Percentiles rank a stretch among this genome's conserved stretches.
These are phyloP conservation scores for Standfussiana lucernea DNA, from an alignment of 2,888 invertebrate genomes.

Conservation along the genomic window DNA sequence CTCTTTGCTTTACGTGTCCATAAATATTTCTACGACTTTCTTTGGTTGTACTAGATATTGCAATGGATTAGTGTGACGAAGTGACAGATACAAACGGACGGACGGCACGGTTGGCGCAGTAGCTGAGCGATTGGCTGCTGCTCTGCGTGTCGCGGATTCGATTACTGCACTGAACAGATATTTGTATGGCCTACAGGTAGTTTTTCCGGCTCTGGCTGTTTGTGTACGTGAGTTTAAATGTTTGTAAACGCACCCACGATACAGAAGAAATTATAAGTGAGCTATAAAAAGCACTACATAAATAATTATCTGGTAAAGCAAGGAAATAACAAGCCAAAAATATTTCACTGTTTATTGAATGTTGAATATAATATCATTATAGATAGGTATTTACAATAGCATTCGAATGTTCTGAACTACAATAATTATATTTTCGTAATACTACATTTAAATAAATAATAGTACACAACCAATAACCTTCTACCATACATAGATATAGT, in stretches of 20 bases:
- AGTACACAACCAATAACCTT: slow-evolving; percentile 81
- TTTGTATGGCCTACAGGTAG: too few species aligned
- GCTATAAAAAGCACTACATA: slow-evolving; percentile 19
- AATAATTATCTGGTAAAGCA: slow-evolving; percentile 48
- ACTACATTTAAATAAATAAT: slow-evolving; percentile 81
- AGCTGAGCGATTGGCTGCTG: too few species aligned
- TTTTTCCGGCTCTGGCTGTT: too few species aligned
- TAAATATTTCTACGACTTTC: not conserved
- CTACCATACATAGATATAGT: slow-evolving; percentile 58
- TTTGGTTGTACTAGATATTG: not conserved
- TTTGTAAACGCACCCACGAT: too few species aligned
- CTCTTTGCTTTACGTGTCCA: not conserved
- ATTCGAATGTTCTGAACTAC: slow-evolving; percentile 80
- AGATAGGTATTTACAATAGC: slow-evolving; percentile 86
- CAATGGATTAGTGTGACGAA: not conserved
- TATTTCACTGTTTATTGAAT: slow-evolving; percentile 85
- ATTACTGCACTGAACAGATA: too few species aligned
- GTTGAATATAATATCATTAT: slow-evolving; percentile 84
- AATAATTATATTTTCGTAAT: slow-evolving; percentile 74
- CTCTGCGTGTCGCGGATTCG: too few species aligned
- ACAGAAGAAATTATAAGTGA: too few species aligned
- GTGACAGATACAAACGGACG: not conserved
- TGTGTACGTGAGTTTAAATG: too few species aligned
- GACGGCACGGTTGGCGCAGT: too few species aligned
- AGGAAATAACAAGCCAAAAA: slow-evolving; percentile 68